Evolutionary conservation across 2,888 invertebrate species (phyloP).

Genomic region (Drosophila testacea): DNA sequence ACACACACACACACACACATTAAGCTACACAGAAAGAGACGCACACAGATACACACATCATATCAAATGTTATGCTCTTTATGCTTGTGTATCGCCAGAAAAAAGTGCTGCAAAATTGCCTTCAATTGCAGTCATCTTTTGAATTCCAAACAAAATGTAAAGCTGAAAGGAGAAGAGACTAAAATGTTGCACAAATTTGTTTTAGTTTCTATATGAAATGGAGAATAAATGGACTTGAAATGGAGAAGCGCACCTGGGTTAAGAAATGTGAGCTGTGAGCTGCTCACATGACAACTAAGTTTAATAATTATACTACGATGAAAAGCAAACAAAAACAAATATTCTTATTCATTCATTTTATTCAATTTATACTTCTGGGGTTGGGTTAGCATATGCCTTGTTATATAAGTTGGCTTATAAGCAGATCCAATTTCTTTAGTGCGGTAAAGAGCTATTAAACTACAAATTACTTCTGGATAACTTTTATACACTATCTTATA

Average conservation of each 20-base stretch:
- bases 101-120: slow-evolving; percentile 64
- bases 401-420: too few relatives aligned
- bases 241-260: slow-evolving; percentile 4
- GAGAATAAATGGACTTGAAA: slow-evolving; percentile 20
- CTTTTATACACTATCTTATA: too few relatives aligned
- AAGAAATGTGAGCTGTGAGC: not conserved
- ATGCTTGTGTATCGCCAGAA: slow-evolving; percentile 51
- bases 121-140: slow-evolving; percentile 49
- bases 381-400: too few relatives aligned
- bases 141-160: slow-evolving; percentile 19
- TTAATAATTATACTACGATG: not conserved
- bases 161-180: not conserved
- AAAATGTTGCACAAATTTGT: slow-evolving; percentile 39
- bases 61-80: slow-evolving; percentile 54
- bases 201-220: slow-evolving; percentile 42
- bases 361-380: slow-evolving; percentile 6
- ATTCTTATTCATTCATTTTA: slow-evolving; percentile 26
- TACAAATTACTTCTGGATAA: too few relatives aligned
- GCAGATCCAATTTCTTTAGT: too few relatives aligned
- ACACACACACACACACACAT: slow-evolving; percentile 14
- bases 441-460: too few relatives aligned
- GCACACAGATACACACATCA: slow-evolving; percentile 15
- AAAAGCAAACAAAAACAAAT: slow-evolving; percentile 17
- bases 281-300: not conserved
- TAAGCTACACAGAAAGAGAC: not conserved